Evolutionary conservation across 2,797 vertebrate species (phyloP).

Genomic region (Arrhamphus sclerolepis): DNA sequence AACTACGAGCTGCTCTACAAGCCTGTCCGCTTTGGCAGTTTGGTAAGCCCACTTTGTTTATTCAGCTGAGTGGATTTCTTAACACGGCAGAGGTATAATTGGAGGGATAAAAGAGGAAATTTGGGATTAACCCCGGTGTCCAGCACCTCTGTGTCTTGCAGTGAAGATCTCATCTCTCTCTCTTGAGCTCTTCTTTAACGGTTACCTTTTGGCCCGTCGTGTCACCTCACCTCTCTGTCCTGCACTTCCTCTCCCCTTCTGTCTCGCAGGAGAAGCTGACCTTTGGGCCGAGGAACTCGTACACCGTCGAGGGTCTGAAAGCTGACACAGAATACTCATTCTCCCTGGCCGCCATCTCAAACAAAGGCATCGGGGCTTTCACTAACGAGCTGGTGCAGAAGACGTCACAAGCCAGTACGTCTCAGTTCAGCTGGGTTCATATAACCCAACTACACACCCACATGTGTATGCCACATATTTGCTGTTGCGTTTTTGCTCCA

Average conservation of each 20-base stretch:
- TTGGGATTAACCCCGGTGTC: slow-evolving; percentile 40
- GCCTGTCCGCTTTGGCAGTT: slow-evolving; percentile 86
- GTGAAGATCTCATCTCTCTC: slow-evolving; percentile 18
- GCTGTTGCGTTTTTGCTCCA: slow-evolving; percentile 15
- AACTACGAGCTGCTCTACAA: slow-evolving; percentile 95
- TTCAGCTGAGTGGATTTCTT: slow-evolving; percentile 31
- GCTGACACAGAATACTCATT: slow-evolving; percentile 97
- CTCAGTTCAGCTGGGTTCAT: slow-evolving; percentile 41
- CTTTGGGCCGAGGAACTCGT: slow-evolving; percentile 88
- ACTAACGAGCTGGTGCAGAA: slow-evolving; percentile 92
- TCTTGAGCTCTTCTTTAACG: no score
- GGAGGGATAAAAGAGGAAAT: slow-evolving; percentile 34
- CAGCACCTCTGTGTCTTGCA: slow-evolving; percentile 26
- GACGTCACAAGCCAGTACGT: slow-evolving; percentile 99
- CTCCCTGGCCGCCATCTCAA: slow-evolving; percentile 93
- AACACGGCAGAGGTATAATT: slow-evolving; percentile 25
- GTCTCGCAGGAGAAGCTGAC: slow-evolving; percentile 86
- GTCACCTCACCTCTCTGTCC: slow-evolving; percentile 21
- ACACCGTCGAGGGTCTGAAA: slow-evolving; percentile 90
- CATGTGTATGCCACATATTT: slow-evolving; percentile 8
- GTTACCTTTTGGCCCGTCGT: slow-evolving; percentile 17
- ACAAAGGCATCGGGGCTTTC: slow-evolving; percentile 94
- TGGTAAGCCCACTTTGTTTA: slow-evolving; percentile 80
- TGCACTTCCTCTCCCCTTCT: slow-evolving; percentile 27
- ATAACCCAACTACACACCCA: slow-evolving; percentile 13